These are phyloP conservation scores for Pteria penguin DNA, from an alignment of 2,888 invertebrate genomes.

Conservation along the genomic window DNA sequence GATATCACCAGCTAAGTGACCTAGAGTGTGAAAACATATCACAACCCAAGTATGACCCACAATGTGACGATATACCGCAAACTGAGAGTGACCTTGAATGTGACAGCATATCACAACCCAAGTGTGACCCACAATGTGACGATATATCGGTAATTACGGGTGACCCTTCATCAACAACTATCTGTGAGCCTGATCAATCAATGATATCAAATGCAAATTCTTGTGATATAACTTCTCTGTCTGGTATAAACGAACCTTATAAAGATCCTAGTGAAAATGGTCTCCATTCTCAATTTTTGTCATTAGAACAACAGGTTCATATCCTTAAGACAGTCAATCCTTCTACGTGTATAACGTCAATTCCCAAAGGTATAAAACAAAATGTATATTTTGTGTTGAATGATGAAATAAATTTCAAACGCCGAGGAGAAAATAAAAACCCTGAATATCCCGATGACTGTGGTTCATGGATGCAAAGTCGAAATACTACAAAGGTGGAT, in stretches of 20 bases:
- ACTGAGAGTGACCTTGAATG: too few species aligned
- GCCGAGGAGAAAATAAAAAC: not conserved
- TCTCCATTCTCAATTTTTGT: slow-evolving; percentile 2
- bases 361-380: slow-evolving; percentile 10
- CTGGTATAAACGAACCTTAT: slow-evolving; percentile 1
- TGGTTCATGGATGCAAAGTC: slow-evolving; percentile 11
- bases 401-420: not conserved
- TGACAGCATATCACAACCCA: too few species aligned
- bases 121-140: too few species aligned
- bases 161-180: too few species aligned
- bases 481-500: not conserved
- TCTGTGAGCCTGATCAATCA: too few species aligned
- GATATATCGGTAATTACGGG: too few species aligned
- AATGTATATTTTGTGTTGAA: slow-evolving; percentile 13
- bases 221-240: too few species aligned
- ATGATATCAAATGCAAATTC: too few species aligned
- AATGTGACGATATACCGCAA: too few species aligned
- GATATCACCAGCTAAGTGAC: too few species aligned
- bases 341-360: not conserved
- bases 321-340: not conserved
- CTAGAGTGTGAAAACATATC: too few species aligned
- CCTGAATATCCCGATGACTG: slow-evolving; percentile 26
- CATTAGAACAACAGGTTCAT: not conserved
- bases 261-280: not conserved
- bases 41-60: too few species aligned